Base-by-base conservation (phyloP, 2,797 vertebrate species). In the Cyprinella venusta region DNA sequence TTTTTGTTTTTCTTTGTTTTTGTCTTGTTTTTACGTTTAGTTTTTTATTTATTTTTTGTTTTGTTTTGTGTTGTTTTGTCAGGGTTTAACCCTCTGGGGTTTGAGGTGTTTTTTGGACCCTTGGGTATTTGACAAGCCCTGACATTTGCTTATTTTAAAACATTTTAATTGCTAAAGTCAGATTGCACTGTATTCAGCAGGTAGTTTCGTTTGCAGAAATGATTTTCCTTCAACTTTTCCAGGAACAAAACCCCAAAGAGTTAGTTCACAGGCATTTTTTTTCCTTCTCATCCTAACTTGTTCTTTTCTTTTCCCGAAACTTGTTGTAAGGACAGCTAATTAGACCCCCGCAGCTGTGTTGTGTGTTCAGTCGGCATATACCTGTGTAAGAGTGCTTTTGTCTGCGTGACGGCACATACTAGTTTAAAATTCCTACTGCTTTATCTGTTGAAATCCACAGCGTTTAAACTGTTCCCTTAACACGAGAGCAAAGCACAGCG, bases 401-500 rank as follows among this genome's bases (percentile, higher is more conserved):
- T 83, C 33, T 70, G 61, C 36, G 59, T 76, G 76, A 63, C 56
- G 64, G 5, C 26, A 40, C 38, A 63, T 67, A 48, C 76, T 59
- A 75, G 59, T 85, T 86, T 79, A 74, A 75, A 81, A 71, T 80
- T 83, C 80, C 65, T 74, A 52, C 64, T 33, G 65, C 63, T 76
- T 76, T 45, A 79, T 59, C 38, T 77, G 52, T 79, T 80, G 78
- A 74, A 81, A 85, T 84, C 42, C 74, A 69, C 63, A 64, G 54
- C 10, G 71, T 80, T 76, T 74, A 74, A 72, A 82, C 65, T 12
- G 50, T 78, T 70, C 50, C 68, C 45, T 70, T 78, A 80, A 80
- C 70, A 38, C 15, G 24, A 74, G 82, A 87, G 26, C 64, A 83
- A 84, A 80, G 76, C 75, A 69, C 84, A 77, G 87, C 82, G 79